A percentile compares a stretch with the other conserved stretches of the same genome.
Conservation (phyloP, 2,888 invertebrate genomes). For the Ormyrus pomaceus region DNA sequence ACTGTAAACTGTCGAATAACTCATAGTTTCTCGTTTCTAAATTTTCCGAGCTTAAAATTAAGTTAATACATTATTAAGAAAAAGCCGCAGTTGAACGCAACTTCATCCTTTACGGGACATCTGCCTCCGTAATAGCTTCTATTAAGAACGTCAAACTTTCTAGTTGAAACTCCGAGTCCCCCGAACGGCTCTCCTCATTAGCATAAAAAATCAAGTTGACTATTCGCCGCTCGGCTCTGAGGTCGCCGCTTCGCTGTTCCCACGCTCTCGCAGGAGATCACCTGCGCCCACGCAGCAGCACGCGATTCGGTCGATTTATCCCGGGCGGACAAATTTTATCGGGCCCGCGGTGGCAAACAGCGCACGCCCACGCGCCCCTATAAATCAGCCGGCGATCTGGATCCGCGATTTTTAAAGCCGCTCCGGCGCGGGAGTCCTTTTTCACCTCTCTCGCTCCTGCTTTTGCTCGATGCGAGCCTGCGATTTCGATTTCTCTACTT, state of each 20-base stretch:
- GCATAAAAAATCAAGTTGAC: not conserved
- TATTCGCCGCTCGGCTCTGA: not conserved
- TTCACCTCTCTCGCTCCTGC: not conserved
- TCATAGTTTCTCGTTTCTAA: no score
- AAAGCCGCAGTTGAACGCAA: no score
- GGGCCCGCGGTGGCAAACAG: constrained; percentile 74
- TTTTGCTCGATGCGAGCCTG: not conserved
- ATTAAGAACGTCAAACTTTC: no score
- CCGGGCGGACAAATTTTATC: constrained; percentile 75
- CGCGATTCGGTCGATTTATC: constrained; percentile 69
- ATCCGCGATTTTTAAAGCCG: constrained; percentile 50
- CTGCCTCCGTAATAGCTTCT: no score
- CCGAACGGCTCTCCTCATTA: not conserved
- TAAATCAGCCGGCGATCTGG: constrained; percentile 70
- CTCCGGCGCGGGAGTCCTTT: not conserved
- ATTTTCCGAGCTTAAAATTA: no score
- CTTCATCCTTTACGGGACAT: no score
- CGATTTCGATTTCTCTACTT: not conserved
- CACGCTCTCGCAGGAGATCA: constrained; percentile 52
- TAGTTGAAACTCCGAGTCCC: no score
- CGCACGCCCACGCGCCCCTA: constrained; percentile 71
- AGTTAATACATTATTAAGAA: no score
- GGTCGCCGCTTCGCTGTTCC: constrained; percentile 49
- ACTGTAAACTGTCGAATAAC: no score
- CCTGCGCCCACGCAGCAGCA: not conserved